Percentiles rank a stretch among this genome's conserved stretches.
Evolutionary conservation across 2,888 invertebrate species (phyloP).

Genomic region (Acrocera orbiculus): DNA sequence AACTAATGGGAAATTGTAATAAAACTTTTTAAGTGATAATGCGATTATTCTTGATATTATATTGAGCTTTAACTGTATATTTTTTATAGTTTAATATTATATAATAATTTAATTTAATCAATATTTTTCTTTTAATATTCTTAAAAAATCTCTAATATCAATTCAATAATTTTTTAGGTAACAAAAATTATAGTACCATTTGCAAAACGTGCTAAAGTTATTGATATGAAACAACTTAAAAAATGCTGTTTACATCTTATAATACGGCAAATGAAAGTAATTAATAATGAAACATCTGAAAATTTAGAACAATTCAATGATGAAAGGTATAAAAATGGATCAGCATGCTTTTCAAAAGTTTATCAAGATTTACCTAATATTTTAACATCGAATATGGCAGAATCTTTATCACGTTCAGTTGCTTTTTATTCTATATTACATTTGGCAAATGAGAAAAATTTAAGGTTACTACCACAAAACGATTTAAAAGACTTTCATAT

Average conservation of each 20-base stretch:
- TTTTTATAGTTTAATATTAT: no score
- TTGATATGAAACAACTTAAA: slow-evolving; percentile 73
- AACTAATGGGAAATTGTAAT: no score
- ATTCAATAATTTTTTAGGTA: slow-evolving; percentile 38
- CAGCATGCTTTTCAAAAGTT: slow-evolving; percentile 37
- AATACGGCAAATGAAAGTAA: slow-evolving; percentile 19
- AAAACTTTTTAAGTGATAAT: no score
- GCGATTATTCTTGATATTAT: no score
- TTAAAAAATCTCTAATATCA: no score
- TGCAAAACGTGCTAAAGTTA: slow-evolving; percentile 65
- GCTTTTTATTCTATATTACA: slow-evolving; percentile 68
- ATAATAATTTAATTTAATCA: no score
- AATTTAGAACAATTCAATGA: slow-evolving; percentile 7
- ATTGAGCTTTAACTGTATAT: no score
- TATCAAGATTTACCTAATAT: slow-evolving; percentile 39
- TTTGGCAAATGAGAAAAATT: slow-evolving; percentile 62
- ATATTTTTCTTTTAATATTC: no score
- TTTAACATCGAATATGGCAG: slow-evolving; percentile 43
- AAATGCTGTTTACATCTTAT: slow-evolving; percentile 53
- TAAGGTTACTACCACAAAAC: slow-evolving; percentile 35
- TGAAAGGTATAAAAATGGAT: slow-evolving; percentile 27
- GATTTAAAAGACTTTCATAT: slow-evolving; percentile 37
- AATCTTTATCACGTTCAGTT: slow-evolving; percentile 57
- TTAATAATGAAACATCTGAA: slow-evolving; percentile 14
- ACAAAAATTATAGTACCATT: slow-evolving; percentile 58